Evolutionary conservation across 2,797 vertebrate genomes (phyloP), one percentile per base, ranked within the genome.

Genomic region (Podargus strigoides): DNA sequence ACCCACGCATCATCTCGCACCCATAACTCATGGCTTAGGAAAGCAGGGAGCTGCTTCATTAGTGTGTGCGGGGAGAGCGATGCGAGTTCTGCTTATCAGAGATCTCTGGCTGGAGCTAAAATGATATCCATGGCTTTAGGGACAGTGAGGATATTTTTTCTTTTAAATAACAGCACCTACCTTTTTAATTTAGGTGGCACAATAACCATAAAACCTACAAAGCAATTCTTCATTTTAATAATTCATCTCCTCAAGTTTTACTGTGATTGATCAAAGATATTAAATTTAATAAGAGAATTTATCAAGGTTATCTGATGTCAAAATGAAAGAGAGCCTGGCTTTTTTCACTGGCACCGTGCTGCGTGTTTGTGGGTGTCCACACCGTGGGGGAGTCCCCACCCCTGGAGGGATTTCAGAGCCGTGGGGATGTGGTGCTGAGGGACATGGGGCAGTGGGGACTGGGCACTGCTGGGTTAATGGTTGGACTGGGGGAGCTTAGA

Each of bases 231-330:
- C 62, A 8, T 76, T 92, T 94, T 85, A 95, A 95, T 95, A 95
- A 96, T 96, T 94, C 93, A 95, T 81, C 64, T 79, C 74, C 90
- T 80, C 78, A 41, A 70, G 82, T 83, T 95, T 91, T 96, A 86
- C 77, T 36, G 75, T 74, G 96, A 95, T 96, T 93, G 94, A 97
- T 96, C 95, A 92, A 90, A 95, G 93, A 95, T 79, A 87, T 91
- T 80, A 90, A 93, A 93, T 93, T 90, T 94, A 95, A 96, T 95
- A 96, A 94, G 84, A 91, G 79, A 84, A 88, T 96, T 80, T 96
- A 92, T 90, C 88, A 89, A 93, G 80, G 90, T 95, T 94, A 94
- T 90, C 89, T 72, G 90, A 44, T 91, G 83, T 78, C 74, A 73
- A 60, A 69, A 78, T 58, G 63, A 87, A 96, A 89, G 67, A 59